A percentile compares a stretch with the other conserved stretches of the same genome.
Conservation (phyloP, 2,113 vertebrate genomes). For the Corythoichthys haematopterus region DNA sequence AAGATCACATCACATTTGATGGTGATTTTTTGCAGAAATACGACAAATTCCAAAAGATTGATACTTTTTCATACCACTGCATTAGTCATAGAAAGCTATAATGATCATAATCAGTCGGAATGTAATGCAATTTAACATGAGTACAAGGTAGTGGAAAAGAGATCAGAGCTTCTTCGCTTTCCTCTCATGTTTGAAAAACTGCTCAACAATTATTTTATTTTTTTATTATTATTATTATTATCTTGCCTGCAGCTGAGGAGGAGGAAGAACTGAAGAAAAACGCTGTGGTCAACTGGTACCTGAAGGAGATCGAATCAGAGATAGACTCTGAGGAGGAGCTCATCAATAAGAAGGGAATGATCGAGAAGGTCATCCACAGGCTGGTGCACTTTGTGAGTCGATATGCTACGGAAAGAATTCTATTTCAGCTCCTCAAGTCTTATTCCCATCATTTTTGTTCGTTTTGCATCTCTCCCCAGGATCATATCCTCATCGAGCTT, state of each 20-base stretch:
- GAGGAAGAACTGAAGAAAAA: slow-evolving; percentile 85
- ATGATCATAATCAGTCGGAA: too few relatives aligned
- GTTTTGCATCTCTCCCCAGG: slow-evolving; percentile 62
- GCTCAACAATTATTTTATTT: neutral
- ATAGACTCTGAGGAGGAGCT: slow-evolving; percentile 95
- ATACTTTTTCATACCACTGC: too few relatives aligned
- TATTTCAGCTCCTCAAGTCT: neutral
- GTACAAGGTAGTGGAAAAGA: neutral
- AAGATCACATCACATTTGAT: too few relatives aligned
- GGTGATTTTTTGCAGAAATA: too few relatives aligned
- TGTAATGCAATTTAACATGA: too few relatives aligned
- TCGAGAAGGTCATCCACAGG: slow-evolving; percentile 92
- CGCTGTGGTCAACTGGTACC: slow-evolving; percentile 94
- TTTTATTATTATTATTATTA: neutral
- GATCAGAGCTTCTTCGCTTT: neutral
- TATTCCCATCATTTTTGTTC: neutral
- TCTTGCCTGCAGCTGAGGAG: slow-evolving; percentile 76
- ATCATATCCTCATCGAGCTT: slow-evolving; percentile 94
- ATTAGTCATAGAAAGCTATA: too few relatives aligned
- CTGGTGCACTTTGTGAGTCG: slow-evolving; percentile 89
- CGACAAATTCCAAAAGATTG: too few relatives aligned
- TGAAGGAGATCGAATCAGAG: slow-evolving; percentile 95
- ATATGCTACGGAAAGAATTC: accelerated
- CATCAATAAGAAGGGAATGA: slow-evolving; percentile 88
- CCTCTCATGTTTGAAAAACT: neutral